phyloP scores from a whole-genome alignment of 2,888 invertebrate species.

The Machimus atricapillus region DNA sequence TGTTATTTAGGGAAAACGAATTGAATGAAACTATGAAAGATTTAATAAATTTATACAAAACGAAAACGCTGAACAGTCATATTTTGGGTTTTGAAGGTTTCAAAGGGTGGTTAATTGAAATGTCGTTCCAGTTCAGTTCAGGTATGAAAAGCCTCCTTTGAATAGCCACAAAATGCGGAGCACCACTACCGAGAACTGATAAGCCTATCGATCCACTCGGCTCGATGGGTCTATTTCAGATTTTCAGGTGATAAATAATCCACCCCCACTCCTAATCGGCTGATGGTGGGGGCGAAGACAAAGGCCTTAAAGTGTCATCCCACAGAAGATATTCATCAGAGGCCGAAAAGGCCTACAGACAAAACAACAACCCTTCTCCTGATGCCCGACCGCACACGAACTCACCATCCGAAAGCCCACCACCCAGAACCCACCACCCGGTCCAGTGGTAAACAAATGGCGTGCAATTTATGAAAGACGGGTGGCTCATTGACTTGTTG shows the following conservation, averaged over 20 bases:
- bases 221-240: background rate
- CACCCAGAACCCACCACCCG: background rate
- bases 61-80: background rate
- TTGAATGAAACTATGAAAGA: conserved; percentile 18
- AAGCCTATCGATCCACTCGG: background rate
- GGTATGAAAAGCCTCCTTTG: background rate
- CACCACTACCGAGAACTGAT: background rate
- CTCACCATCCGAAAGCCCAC: background rate
- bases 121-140: background rate
- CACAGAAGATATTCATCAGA: background rate
- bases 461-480: background rate
- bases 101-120: background rate
- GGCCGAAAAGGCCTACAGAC: background rate
- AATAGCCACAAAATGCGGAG: background rate
- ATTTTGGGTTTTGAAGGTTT: background rate
- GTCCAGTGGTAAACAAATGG: background rate
- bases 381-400: background rate
- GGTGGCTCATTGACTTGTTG: background rate
- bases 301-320: background rate
- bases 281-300: background rate
- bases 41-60: conserved; percentile 33
- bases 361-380: background rate
- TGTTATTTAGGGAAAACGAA: conserved; percentile 40
- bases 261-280: background rate
- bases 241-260: background rate